Evolutionary conservation across 2,888 invertebrate genomes (phyloP), one percentile per base, ranked within the genome.

Genomic region (Busseola fusca): DNA sequence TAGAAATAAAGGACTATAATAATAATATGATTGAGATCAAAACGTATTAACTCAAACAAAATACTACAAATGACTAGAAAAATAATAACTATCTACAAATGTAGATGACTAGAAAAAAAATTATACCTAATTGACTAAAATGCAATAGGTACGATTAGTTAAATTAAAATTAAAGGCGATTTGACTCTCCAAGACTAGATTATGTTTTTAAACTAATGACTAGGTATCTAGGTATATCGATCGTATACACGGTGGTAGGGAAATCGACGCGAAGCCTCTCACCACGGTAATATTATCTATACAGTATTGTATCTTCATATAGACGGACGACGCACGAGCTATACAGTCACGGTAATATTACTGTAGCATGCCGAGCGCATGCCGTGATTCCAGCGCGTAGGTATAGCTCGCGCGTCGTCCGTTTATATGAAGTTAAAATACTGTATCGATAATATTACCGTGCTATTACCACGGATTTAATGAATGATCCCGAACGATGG

Each of bases 121-220:
- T 14, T 25, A 45, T 9, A 2, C 25, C 21, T 16, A 52, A 10
- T 12, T 63, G 56, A 72, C 30, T 21, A 30, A 21, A 4, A 63
- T 45, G 16, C 48, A 40, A 25, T 25, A 50, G 62, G n/a, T 50
- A 63, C n/a, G 48, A 48, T 30, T 25, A 18, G 18, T 25, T 30
- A n/a, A 57, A 40, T 12, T 27, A 30, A 30, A 30, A 42, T 27
- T 25, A n/a, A 30, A 50, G 42, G 10, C 21, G 45, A 67, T 37
- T 59, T 52, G 58, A 58, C 7, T 34, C 6, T 42, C 3, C 14
- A 75, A 18, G 59, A 69, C 75, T 69, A 75, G 60, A 34, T 37
- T 21, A 3, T 25, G 12, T 62, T 37, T 45, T 18, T 34, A 34
- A 45, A 45, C 21, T 54, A 34, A 50, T 34, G 16, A 62, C 14